Conservation (phyloP, 2,113 vertebrate genomes). For the Platysternon megacephalum region DNA sequence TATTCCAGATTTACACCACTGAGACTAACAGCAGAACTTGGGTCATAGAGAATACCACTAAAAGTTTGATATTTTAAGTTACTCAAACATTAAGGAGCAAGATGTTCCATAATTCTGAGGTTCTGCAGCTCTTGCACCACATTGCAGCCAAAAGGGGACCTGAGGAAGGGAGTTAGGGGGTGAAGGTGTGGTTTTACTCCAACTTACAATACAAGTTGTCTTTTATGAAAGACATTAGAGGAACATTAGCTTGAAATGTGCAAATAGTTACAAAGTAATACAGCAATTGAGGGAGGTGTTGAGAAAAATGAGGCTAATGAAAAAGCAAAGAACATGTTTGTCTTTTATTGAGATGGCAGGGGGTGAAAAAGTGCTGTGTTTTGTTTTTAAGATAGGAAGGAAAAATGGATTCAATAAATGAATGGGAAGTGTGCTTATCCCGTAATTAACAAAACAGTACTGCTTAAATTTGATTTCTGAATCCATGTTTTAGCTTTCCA, state of each 20-base stretch:
- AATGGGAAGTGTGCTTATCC: not conserved
- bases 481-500: not conserved
- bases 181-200: fast-evolving
- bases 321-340: not conserved
- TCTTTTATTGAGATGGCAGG: not conserved
- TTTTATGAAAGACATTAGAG: not conserved
- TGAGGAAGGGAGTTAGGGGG: not conserved
- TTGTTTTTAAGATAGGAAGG: not conserved
- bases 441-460: not conserved
- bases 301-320: not conserved
- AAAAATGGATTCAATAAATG: not conserved
- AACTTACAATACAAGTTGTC: not conserved
- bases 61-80: not conserved
- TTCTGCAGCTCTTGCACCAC: not conserved
- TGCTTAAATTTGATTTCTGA: not conserved
- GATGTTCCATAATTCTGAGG: not conserved
- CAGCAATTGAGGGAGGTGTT: not conserved
- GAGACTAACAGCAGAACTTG: not conserved
- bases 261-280: conserved; percentile 26
- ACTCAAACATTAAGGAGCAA: not conserved
- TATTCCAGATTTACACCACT: not conserved
- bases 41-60: not conserved
- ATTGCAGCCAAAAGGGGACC: fast-evolving
- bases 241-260: not conserved
- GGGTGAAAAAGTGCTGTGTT: not conserved